A percentile compares a stretch with the other conserved stretches of the same genome.
These are phyloP conservation scores for Cancer borealis DNA, from an alignment of 2,888 invertebrate species.

Conservation along the genomic window DNA sequence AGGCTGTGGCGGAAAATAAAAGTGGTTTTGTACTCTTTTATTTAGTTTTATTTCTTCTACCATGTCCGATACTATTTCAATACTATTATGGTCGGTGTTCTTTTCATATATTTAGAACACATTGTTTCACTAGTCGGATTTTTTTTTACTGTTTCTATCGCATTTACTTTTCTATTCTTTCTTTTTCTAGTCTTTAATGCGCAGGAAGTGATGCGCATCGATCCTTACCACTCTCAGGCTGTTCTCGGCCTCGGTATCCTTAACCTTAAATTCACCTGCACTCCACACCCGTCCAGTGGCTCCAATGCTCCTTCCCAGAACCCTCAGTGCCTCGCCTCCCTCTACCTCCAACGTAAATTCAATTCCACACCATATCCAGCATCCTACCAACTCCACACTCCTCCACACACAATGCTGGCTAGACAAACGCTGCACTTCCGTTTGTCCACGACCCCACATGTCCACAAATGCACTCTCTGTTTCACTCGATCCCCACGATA, in stretches of 20 bases:
- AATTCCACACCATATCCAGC: constrained; percentile 24
- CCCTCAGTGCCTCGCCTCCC: not conserved
- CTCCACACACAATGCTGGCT: not conserved
- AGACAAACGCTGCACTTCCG: constrained; percentile 28
- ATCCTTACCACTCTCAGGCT: not conserved
- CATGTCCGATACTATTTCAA: not conserved
- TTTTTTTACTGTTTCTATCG: not conserved
- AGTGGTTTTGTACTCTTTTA: not conserved
- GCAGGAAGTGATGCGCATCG: constrained; percentile 20
- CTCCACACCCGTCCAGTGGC: not conserved
- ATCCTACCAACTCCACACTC: not conserved
- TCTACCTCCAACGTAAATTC: not conserved
- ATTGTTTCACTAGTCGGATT: not conserved
- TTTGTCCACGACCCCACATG: constrained; percentile 26
- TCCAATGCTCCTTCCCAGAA: not conserved
- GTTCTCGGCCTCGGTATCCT: not conserved
- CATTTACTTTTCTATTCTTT: not conserved
- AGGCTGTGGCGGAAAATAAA: not conserved
- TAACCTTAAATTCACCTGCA: not conserved
- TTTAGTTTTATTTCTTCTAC: no score
- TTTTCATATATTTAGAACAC: not conserved
- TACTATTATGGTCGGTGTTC: not conserved
- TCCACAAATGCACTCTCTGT: constrained; percentile 35
- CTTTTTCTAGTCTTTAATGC: not conserved
- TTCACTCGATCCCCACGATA: constrained; percentile 23